Conservation (phyloP, 30 jellyfish, hydroid and myxozoan species). For the Cassiopea xamachana region DNA sequence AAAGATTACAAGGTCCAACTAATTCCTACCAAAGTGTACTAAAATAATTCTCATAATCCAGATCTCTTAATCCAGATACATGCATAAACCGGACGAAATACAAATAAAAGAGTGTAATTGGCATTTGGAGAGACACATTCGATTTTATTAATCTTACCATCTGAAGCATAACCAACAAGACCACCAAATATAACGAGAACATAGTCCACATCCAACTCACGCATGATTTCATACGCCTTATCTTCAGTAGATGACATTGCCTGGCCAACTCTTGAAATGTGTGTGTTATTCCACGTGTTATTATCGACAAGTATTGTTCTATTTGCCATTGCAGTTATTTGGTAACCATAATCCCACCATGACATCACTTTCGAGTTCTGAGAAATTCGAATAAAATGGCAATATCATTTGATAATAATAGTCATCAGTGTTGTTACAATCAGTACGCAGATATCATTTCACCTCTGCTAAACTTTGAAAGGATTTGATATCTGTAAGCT, state of each 20-base stretch:
- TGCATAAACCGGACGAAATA: too few species aligned
- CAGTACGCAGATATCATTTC: too few species aligned
- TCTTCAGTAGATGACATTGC: slow-evolving; percentile 99
- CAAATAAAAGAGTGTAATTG: too few species aligned
- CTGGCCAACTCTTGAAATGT: slow-evolving; percentile 98
- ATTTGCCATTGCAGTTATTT: slow-evolving; percentile 98
- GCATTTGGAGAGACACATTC: too few species aligned
- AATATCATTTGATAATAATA: not conserved
- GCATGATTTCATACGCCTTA: slow-evolving; percentile 96
- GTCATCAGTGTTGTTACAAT: not conserved
- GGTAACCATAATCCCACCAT: slow-evolving; percentile 99
- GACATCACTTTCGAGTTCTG: slow-evolving; percentile 99
- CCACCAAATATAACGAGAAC: slow-evolving; percentile 98
- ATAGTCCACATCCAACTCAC: slow-evolving; percentile 96
- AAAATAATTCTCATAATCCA: too few species aligned
- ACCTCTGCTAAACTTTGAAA: too few species aligned
- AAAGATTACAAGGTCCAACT: too few species aligned
- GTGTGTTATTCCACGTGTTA: slow-evolving; percentile 98
- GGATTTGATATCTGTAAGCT: too few species aligned
- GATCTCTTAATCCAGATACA: too few species aligned
- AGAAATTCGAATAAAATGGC: not conserved
- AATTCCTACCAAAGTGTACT: too few species aligned
- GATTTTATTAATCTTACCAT: slow-evolving; percentile 61
- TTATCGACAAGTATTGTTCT: slow-evolving; percentile 96
- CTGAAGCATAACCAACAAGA: slow-evolving; percentile 99